phyloP scores from a whole-genome alignment of 2,888 invertebrate species.

The Cheilosia pagana region DNA sequence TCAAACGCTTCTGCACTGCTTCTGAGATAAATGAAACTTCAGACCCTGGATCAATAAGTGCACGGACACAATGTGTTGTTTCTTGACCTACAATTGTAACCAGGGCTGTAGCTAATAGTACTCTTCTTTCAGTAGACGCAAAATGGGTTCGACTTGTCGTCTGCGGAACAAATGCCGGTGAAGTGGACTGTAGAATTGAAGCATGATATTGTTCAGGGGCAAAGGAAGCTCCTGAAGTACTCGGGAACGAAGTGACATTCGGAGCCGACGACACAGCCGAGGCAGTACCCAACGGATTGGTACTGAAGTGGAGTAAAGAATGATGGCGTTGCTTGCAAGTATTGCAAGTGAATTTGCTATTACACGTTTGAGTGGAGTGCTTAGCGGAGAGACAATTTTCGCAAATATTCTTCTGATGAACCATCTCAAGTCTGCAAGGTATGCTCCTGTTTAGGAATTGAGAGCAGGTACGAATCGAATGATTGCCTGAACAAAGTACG shows the following conservation, averaged over 20 bases:
- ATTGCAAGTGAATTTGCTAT: slow-evolving; percentile 1
- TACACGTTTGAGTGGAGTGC: not conserved
- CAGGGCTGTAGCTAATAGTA: slow-evolving; percentile 3
- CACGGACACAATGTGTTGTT: too few species aligned
- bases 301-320: not conserved
- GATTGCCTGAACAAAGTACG: not conserved
- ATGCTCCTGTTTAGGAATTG: slow-evolving; percentile 3
- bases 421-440: not conserved
- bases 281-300: not conserved
- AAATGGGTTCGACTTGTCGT: not conserved
- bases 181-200: slow-evolving; percentile 27
- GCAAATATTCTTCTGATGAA: not conserved
- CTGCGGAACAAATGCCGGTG: slow-evolving; percentile 13
- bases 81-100: slow-evolving; percentile 9
- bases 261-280: not conserved
- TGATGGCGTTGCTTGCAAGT: not conserved
- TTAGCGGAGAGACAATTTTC: not conserved
- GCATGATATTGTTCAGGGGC: not conserved
- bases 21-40: too few species aligned
- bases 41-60: too few species aligned
- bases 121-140: not conserved
- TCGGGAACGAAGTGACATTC: not conserved
- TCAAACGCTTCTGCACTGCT: too few species aligned
- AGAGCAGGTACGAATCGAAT: not conserved
- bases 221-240: not conserved